Conservation (phyloP, 1,140 invertebrate species). For the Popillia japonica region DNA sequence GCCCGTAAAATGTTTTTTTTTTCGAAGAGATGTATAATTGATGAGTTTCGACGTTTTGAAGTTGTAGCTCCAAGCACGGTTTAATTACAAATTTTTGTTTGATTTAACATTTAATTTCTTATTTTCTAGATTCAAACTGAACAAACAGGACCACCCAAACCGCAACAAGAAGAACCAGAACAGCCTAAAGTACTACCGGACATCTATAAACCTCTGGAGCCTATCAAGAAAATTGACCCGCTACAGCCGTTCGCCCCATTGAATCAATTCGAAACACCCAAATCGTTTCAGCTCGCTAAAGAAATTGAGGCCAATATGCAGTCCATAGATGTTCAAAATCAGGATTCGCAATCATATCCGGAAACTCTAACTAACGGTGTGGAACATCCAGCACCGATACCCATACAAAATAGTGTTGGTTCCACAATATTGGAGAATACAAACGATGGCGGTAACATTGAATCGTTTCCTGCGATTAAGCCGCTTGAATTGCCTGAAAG, state of each 20-base stretch:
- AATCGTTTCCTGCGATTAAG: slow-evolving; percentile 25
- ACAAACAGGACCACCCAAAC: slow-evolving; percentile 19
- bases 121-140: slow-evolving; percentile 25
- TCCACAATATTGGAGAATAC: too few relatives aligned
- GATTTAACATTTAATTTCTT: neutral
- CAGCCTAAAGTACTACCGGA: slow-evolving; percentile 26
- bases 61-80: neutral
- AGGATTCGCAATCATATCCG: too few relatives aligned
- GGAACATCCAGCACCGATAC: neutral
- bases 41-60: neutral
- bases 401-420: neutral
- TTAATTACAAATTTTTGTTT: too few relatives aligned
- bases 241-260: slow-evolving; percentile 52
- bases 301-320: slow-evolving; percentile 43
- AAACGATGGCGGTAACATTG: neutral
- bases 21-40: neutral
- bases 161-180: neutral
- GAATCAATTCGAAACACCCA: slow-evolving; percentile 46
- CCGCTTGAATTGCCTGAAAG: slow-evolving; percentile 20
- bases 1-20: neutral
- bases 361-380: neutral
- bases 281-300: slow-evolving; percentile 53
- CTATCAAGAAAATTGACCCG: slow-evolving; percentile 48
- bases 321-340: neutral
- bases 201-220: slow-evolving; percentile 50